Evolutionary conservation across 2,888 invertebrate genomes (phyloP).

Genomic region (Gymnosoma rotundatum): DNA sequence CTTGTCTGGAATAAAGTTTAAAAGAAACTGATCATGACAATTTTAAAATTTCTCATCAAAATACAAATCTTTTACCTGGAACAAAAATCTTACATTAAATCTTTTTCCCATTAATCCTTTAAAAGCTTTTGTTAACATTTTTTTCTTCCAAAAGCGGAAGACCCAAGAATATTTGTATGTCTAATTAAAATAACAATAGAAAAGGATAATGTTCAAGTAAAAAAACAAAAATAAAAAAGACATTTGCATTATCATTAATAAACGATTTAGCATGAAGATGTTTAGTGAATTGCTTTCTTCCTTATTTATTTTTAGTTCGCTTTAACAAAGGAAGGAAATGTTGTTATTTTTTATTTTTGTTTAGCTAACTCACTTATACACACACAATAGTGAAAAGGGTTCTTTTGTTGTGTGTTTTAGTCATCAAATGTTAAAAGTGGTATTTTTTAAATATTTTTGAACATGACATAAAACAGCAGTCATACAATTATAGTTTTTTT

Average conservation of each 20-base stretch:
- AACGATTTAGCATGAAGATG: slow-evolving; percentile 58
- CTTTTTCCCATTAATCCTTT: slow-evolving; percentile 55
- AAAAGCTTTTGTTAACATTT: slow-evolving; percentile 16
- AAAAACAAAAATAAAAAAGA: slow-evolving; percentile 45
- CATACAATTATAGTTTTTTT: slow-evolving; percentile 29
- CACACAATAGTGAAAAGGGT: slow-evolving; percentile 42
- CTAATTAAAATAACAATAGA: slow-evolving; percentile 75
- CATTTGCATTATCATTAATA: slow-evolving; percentile 68
- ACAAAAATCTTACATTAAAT: not conserved
- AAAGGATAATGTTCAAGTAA: slow-evolving; percentile 28
- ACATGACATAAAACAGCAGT: slow-evolving; percentile 58
- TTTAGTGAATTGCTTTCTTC: slow-evolving; percentile 50
- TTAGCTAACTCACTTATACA: slow-evolving; percentile 2
- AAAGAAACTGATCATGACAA: slow-evolving; percentile 46
- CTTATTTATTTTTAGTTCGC: slow-evolving; percentile 39
- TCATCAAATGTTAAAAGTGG: slow-evolving; percentile 42
- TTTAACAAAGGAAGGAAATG: slow-evolving; percentile 54
- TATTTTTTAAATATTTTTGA: slow-evolving; percentile 33
- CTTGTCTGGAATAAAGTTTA: slow-evolving; percentile 19
- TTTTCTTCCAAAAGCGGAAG: slow-evolving; percentile 47
- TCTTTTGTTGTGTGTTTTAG: slow-evolving; percentile 30
- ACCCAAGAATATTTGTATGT: slow-evolving; percentile 61
- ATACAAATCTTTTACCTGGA: slow-evolving; percentile 39
- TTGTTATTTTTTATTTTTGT: slow-evolving; percentile 14
- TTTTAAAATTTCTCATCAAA: slow-evolving; percentile 17